These are phyloP conservation scores for Oxyura jamaicensis DNA, from an alignment of 2,113 vertebrate species.

Conservation along the genomic window DNA sequence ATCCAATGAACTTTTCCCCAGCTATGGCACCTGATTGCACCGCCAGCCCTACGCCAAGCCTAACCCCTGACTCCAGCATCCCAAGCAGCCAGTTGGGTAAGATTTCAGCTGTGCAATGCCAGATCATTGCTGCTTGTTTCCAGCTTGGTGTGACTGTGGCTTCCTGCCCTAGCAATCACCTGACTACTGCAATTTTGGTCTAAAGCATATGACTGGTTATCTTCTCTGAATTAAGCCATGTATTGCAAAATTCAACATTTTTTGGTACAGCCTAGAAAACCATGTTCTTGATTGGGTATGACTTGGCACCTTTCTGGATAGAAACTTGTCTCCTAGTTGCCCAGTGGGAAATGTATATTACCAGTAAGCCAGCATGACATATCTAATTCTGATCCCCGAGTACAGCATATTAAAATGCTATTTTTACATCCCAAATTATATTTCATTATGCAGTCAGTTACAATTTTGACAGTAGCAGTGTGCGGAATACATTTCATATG, in stretches of 20 bases:
- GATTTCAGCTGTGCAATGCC: not conserved
- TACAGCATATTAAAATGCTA: constrained; percentile 32
- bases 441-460: constrained; percentile 62
- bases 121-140: not conserved
- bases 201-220: not conserved
- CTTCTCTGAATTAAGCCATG: not conserved
- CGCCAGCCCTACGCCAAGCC: not conserved
- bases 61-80: not conserved
- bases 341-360: constrained; percentile 21
- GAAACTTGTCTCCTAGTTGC: constrained; percentile 12
- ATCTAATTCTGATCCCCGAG: constrained; percentile 35
- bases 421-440: constrained; percentile 53
- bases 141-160: not conserved
- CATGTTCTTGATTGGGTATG: not conserved
- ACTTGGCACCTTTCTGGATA: constrained; percentile 50
- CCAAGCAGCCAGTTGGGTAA: not conserved
- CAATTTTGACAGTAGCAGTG: constrained; percentile 46
- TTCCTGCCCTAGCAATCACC: not conserved
- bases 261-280: not conserved
- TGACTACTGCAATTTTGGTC: not conserved
- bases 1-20: not conserved
- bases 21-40: not conserved
- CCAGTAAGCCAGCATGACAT: constrained; percentile 38
- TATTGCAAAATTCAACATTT: not conserved
- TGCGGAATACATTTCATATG: constrained; percentile 54